Evolutionary conservation across 2,113 vertebrate species (phyloP), one percentile per base, ranked within the genome.

Genomic region (Rhombomys opimus): DNA sequence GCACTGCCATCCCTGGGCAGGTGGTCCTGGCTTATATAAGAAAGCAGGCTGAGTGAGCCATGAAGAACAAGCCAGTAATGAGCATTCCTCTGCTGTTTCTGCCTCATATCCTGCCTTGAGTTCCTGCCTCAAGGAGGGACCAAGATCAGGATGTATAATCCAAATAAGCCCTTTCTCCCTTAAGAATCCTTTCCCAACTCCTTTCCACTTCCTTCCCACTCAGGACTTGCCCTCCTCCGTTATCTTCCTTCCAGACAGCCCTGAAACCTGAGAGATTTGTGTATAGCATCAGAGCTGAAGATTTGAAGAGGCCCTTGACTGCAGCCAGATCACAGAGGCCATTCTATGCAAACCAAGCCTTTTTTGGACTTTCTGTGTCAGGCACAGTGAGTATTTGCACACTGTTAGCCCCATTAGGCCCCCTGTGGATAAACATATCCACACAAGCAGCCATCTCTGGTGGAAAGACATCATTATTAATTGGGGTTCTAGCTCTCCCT

Each of bases 341-440:
- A 90, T 23, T 76, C 84, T 20, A 2, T 67, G 65, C 82, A 89
- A 97, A 80, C 50, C 86, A 93, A 94, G 25, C 96, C 95, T 52
- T 95, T 96, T 97, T 96, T 78, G 92, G 91, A 63, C 85, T 97
- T 76, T 46, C 52, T 95, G 84, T 89, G 80, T 92, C 54, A 52
- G 81, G 15, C 67, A 0, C 15, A 1, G 67, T 2, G 59, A 96
- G 87, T 61, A 89, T 96, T 95, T 97, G 96, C 20, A 73, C 87
- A 25, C 57, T 50, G 73, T 80, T 65, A 86, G 81, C 59, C 70
- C 88, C 73, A 46, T 35, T 89, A 77, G 7, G 84, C 77, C 84
- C 76, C 57, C 54, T 17, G 81, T 75, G 91, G n/a, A 95, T 88
- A 92, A 87, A 95, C 70, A 86, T n/a, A 82, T 92, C 67, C 85